These are phyloP conservation scores for Antennarius maculatus DNA, from an alignment of 2,797 vertebrate genomes.

Conservation along the genomic window DNA sequence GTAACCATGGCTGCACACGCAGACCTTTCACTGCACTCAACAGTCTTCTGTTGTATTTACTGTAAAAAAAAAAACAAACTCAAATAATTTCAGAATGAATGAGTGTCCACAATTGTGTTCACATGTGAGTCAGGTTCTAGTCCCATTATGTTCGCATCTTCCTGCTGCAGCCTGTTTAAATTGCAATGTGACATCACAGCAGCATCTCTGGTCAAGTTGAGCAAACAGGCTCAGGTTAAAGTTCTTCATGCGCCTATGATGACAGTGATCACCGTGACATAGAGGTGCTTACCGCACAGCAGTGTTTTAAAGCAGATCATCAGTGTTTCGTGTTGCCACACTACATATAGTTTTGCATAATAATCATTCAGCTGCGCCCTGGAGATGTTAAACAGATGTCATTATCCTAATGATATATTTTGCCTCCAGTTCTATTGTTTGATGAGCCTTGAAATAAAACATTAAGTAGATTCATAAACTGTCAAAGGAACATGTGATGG, in stretches of 20 bases:
- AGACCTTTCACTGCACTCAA: slow-evolving; percentile 7
- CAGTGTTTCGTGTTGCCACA: neutral
- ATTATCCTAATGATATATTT: slow-evolving; percentile 20
- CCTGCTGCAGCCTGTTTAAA: neutral
- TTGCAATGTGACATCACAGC: slow-evolving; percentile 23
- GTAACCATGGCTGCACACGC: slow-evolving; percentile 18
- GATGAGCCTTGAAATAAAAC: slow-evolving; percentile 35
- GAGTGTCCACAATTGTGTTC: neutral
- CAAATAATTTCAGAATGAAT: neutral
- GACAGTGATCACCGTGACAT: slow-evolving; percentile 1
- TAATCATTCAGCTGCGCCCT: neutral
- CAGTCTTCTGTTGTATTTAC: neutral
- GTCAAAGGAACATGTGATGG: slow-evolving; percentile 2
- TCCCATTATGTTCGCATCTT: slow-evolving; percentile 1
- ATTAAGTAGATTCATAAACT: slow-evolving; percentile 2
- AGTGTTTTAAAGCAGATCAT: slow-evolving; percentile 3
- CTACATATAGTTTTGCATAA: slow-evolving; percentile 7
- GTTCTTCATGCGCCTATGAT: neutral
- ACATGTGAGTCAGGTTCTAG: neutral
- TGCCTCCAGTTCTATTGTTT: slow-evolving; percentile 10
- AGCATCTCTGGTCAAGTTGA: slow-evolving; percentile 59
- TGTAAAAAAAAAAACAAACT: neutral
- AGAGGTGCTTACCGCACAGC: neutral
- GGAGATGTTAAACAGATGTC: slow-evolving; percentile 20
- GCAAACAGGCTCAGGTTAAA: neutral